Percentiles rank a stretch among this genome's conserved stretches.
Conservation (phyloP, 2,113 vertebrate genomes). For the Sphaerodactylus townsendi region DNA sequence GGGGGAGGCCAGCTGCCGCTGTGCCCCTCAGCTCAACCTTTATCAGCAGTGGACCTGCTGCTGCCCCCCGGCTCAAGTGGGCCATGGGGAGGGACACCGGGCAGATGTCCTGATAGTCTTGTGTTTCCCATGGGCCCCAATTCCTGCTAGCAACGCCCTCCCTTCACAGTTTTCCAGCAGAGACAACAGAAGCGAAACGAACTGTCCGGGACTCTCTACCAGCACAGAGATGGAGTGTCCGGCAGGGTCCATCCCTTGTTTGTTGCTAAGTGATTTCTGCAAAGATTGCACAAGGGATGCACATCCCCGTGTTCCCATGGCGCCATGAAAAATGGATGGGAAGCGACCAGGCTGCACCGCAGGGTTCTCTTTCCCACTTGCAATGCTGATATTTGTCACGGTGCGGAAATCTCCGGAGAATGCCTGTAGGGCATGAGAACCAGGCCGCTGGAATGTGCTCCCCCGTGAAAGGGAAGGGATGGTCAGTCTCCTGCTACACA, state of each 20-base stretch:
- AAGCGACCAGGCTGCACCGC: slow-evolving; percentile 65
- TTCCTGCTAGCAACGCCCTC: too few species aligned
- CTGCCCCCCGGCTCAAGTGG: too few species aligned
- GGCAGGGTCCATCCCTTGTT: neutral
- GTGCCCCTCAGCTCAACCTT: too few species aligned
- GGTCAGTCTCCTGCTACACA: slow-evolving; percentile 48
- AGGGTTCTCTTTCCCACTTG: neutral
- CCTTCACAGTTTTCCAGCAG: too few species aligned
- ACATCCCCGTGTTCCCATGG: slow-evolving; percentile 65
- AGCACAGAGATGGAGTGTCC: neutral
- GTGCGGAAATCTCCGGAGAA: slow-evolving; percentile 65
- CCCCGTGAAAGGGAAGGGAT: slow-evolving; percentile 66
- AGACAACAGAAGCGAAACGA: too few species aligned
- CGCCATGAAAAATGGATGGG: slow-evolving; percentile 66
- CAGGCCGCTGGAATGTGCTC: slow-evolving; percentile 59
- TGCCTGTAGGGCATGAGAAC: slow-evolving; percentile 64
- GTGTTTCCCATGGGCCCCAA: too few species aligned
- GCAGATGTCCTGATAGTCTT: too few species aligned
- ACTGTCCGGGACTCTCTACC: neutral
- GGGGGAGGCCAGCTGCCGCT: too few species aligned
- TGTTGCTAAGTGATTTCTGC: slow-evolving; percentile 57
- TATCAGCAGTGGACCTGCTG: too few species aligned
- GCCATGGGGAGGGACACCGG: too few species aligned
- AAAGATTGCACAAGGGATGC: slow-evolving; percentile 43
- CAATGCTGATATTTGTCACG: slow-evolving; percentile 64